phyloP scores from a whole-genome alignment of 2,797 vertebrate genomes.

The Harpagifer antarcticus region DNA sequence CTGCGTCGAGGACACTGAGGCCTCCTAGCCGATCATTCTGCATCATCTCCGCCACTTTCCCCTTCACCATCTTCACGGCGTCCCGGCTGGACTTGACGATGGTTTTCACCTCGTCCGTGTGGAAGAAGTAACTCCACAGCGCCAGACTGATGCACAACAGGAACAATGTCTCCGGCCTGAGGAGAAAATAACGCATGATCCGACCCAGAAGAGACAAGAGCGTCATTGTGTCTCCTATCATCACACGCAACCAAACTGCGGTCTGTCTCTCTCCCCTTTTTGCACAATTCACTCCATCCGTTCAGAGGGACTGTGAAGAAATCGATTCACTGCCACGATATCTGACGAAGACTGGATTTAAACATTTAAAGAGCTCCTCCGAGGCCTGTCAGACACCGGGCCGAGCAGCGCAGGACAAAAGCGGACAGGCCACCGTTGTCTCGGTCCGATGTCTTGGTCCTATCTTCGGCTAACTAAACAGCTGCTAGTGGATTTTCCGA shows the following conservation, averaged over 20 bases:
- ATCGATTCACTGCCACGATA: constrained; percentile 34
- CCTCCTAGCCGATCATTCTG: constrained; percentile 95
- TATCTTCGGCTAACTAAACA: constrained; percentile 49
- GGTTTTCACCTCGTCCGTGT: constrained; percentile 98
- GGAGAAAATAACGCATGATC: constrained; percentile 99
- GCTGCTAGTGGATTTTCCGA: constrained; percentile 57
- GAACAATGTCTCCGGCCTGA: constrained; percentile 98
- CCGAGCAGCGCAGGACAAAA: constrained; percentile 41
- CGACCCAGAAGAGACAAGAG: constrained; percentile 99
- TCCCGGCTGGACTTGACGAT: constrained; percentile 98
- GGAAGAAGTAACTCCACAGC: constrained; percentile 99
- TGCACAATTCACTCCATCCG: constrained; percentile 81
- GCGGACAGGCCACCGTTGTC: constrained; percentile 40
- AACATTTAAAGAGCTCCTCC: constrained; percentile 27
- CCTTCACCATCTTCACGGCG: constrained; percentile 98
- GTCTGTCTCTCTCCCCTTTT: constrained; percentile 49
- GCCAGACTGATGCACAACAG: constrained; percentile 96
- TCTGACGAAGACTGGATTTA: constrained; percentile 12
- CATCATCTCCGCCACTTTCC: constrained; percentile 98
- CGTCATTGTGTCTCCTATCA: constrained; percentile 99
- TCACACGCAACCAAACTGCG: constrained; percentile 79
- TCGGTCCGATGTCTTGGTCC: constrained; percentile 48
- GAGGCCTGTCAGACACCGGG: constrained; percentile 36
- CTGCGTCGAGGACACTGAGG: constrained; percentile 92
- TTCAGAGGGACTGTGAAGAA: constrained; percentile 40